Conservation (phyloP, 2,888 invertebrate genomes). For the Thecocarcelia acutangulata region DNA sequence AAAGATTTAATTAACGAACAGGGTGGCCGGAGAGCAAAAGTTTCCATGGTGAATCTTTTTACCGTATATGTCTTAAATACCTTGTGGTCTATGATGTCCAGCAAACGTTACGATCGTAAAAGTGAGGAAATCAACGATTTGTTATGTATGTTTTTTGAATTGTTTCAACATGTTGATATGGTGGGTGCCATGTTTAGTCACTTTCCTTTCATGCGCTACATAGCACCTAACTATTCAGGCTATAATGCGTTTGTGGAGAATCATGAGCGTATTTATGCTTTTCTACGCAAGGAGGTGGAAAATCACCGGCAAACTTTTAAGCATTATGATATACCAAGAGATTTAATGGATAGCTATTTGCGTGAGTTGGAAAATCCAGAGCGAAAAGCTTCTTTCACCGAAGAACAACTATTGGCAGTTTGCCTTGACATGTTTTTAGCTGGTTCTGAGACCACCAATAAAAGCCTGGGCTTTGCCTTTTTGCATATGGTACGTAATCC, state of each 20-base stretch:
- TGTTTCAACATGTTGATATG: conserved; percentile 90
- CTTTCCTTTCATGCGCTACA: conserved; percentile 87
- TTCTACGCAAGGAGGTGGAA: conserved; percentile 87
- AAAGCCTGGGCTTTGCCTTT: conserved; percentile 89
- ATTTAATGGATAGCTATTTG: conserved; percentile 92
- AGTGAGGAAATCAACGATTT: conserved; percentile 87
- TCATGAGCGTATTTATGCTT: conserved; percentile 88
- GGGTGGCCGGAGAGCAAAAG: conserved; percentile 81
- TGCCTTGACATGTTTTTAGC: conserved; percentile 94
- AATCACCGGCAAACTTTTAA: conserved; percentile 86
- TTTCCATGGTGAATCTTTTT: conserved; percentile 88
- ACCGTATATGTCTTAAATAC: conserved; percentile 90
- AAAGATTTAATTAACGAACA: conserved; percentile 78
- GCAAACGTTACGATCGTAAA: conserved; percentile 86
- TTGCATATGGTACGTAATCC: conserved; percentile 88
- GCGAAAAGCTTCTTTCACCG: conserved; percentile 84
- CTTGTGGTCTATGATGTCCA: conserved; percentile 92
- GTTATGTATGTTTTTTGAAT: conserved; percentile 86
- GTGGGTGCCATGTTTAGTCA: conserved; percentile 90
- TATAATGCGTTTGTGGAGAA: conserved; percentile 88
- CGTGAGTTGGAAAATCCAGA: conserved; percentile 85
- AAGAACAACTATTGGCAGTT: conserved; percentile 89
- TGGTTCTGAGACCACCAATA: conserved; percentile 92
- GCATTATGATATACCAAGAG: conserved; percentile 85
- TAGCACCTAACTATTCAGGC: conserved; percentile 89